Evolutionary conservation across 2,888 invertebrate genomes (phyloP).

Genomic region (Lithophane semibrunnea): DNA sequence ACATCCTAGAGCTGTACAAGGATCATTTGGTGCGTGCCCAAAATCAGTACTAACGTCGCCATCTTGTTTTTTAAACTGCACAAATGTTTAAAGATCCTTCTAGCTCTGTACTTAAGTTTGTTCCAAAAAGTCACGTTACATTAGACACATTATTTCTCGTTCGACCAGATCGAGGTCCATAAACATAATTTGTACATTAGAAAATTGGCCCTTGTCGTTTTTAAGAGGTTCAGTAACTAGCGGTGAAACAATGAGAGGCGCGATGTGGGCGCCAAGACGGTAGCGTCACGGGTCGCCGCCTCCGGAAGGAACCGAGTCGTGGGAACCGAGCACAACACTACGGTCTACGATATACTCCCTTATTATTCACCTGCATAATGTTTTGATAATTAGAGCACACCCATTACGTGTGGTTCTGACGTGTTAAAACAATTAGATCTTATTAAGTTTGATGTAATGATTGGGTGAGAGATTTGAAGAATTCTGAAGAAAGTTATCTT

Average conservation of each 20-base stretch:
- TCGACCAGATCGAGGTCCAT: constrained; percentile 21
- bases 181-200: constrained; percentile 49
- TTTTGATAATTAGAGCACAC: constrained; percentile 75
- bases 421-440: constrained; percentile 54
- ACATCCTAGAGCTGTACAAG: not conserved
- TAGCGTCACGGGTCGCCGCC: constrained; percentile 88
- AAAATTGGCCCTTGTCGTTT: constrained; percentile 59
- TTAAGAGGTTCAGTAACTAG: constrained; percentile 52
- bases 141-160: constrained; percentile 8
- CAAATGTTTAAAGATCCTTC: not conserved
- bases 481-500: not conserved
- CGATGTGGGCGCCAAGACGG: constrained; percentile 81
- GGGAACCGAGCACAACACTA: constrained; percentile 76
- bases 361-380: constrained; percentile 79
- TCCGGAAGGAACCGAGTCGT: constrained; percentile 88
- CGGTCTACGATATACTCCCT: constrained; percentile 71
- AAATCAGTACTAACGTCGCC: not conserved
- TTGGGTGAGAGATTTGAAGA: constrained; percentile 6
- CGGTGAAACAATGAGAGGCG: constrained; percentile 79
- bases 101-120: too few relatives aligned
- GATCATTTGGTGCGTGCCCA: not conserved
- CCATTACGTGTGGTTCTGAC: constrained; percentile 56
- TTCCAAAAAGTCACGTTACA: not conserved
- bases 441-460: constrained; percentile 23
- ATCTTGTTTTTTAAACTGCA: not conserved